A percentile compares a stretch with the other conserved stretches of the same genome.
Evolutionary conservation across 2,797 vertebrate species (phyloP).

Genomic region (Melanotaenia trifasciata): DNA sequence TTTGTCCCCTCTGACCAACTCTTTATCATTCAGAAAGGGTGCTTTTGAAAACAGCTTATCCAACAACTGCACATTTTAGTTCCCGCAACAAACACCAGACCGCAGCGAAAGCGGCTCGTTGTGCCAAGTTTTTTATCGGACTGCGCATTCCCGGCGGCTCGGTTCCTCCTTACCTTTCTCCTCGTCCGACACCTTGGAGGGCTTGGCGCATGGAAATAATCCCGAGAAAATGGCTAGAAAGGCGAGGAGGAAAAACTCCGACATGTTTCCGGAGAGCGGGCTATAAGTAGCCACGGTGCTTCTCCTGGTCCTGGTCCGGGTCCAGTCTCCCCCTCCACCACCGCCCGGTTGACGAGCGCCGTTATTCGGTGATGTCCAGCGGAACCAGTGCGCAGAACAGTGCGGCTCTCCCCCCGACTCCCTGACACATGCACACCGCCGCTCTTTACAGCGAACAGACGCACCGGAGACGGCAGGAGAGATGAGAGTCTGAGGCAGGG

Average conservation of each 20-base stretch:
- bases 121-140: conserved; percentile 77
- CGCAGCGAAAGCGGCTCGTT: conserved; percentile 28
- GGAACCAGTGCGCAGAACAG: conserved; percentile 77
- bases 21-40: conserved; percentile 14
- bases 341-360: conserved; percentile 70
- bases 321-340: conserved; percentile 70
- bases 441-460: conserved; percentile 57
- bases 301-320: conserved; percentile 74
- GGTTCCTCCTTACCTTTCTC: conserved; percentile 79
- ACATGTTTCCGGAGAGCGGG: conserved; percentile 84
- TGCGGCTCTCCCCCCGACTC: conserved; percentile 72
- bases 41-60: conserved; percentile 1
- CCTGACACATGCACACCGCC: conserved; percentile 75
- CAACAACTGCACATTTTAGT: conserved; percentile 31
- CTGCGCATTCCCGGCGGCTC: conserved; percentile 68
- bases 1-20: conserved; percentile 32
- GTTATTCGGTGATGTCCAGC: conserved; percentile 77
- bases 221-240: conserved; percentile 80
- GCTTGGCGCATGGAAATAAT: conserved; percentile 81
- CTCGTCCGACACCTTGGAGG: conserved; percentile 73
- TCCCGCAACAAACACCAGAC: conserved; percentile 16
- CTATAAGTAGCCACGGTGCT: conserved; percentile 76
- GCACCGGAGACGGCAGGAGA: conserved; percentile 60
- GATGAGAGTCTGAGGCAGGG: conserved; percentile 42
- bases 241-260: conserved; percentile 81